Percentiles rank a stretch among this genome's conserved stretches.
Conservation (phyloP, 2,797 vertebrate species). For the Melopsittacus undulatus region DNA sequence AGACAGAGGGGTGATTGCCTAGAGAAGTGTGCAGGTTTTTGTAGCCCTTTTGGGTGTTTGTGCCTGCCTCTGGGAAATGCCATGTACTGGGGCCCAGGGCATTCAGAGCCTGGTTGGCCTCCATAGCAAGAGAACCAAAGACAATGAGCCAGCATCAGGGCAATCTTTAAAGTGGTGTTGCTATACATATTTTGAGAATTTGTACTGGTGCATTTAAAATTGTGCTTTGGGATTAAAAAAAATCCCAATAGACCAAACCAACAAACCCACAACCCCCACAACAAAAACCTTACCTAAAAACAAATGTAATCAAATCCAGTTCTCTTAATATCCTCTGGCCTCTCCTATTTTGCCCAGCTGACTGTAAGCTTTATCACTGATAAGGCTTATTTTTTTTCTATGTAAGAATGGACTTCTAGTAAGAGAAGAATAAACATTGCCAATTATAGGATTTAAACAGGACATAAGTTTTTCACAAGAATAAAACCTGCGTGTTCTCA, state of each 20-base stretch:
- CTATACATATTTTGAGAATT: not conserved
- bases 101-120: not conserved
- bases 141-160: not conserved
- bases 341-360: not conserved
- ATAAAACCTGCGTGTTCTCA: not conserved
- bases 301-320: not conserved
- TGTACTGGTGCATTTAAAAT: not conserved
- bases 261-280: not conserved
- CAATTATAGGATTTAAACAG: not conserved
- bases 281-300: not conserved
- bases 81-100: accelerated
- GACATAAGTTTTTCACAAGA: not conserved
- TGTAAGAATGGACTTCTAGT: not conserved
- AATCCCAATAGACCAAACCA: not conserved
- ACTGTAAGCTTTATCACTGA: not conserved
- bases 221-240: not conserved
- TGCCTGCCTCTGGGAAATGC: not conserved
- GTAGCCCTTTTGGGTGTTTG: not conserved
- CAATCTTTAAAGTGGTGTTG: not conserved
- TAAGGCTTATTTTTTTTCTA: not conserved
- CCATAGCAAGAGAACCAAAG: not conserved
- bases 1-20: not conserved
- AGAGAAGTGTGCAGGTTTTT: accelerated
- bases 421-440: not conserved
- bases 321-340: not conserved